A percentile compares a stretch with the other conserved stretches of the same genome.
phyloP scores from a whole-genome alignment of 2,113 vertebrate species.

The Hippopotamus amphibius region DNA sequence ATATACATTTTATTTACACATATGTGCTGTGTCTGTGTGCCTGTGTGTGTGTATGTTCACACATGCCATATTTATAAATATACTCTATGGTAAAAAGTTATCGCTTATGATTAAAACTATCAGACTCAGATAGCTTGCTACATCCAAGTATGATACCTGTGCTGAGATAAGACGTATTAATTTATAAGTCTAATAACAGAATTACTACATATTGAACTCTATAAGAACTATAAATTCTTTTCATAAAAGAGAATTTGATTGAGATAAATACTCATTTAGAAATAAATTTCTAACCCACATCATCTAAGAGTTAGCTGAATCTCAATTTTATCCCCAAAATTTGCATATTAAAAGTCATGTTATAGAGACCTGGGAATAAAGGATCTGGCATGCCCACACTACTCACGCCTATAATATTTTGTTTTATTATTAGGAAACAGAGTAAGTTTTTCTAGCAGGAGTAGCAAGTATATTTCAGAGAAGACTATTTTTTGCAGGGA shows the following conservation, averaged over 20 bases:
- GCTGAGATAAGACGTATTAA: not conserved
- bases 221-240: not conserved
- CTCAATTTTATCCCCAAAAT: not conserved
- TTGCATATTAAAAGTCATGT: not conserved
- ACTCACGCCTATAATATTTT: not conserved
- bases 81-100: not conserved
- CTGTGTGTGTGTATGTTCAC: not conserved
- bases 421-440: not conserved
- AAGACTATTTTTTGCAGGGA: not conserved
- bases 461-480: not conserved
- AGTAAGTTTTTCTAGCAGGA: not conserved
- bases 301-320: not conserved
- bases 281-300: not conserved
- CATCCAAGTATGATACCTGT: not conserved
- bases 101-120: constrained; percentile 18
- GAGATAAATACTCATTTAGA: constrained; percentile 12
- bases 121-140: not conserved
- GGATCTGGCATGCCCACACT: not conserved
- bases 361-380: not conserved
- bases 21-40: not conserved
- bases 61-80: not conserved
- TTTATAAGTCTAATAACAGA: constrained; percentile 22
- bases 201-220: not conserved
- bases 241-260: not conserved
- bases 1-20: not conserved